These are phyloP conservation scores for Cyrtodaria siliqua DNA, from an alignment of 2,888 invertebrate genomes.

Conservation along the genomic window DNA sequence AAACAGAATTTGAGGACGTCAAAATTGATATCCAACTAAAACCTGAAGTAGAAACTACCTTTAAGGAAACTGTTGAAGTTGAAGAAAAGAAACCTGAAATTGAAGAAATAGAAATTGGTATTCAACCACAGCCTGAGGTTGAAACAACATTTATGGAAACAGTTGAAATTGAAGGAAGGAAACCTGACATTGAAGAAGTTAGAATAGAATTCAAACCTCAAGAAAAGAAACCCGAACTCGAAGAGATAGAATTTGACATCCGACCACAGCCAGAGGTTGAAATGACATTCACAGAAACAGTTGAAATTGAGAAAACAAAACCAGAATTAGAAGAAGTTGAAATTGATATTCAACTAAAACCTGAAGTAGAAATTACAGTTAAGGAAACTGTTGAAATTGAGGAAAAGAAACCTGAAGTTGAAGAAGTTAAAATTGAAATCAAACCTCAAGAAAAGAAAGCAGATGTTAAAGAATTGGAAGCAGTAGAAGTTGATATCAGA, in stretches of 20 bases:
- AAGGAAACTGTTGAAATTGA: constrained; percentile 13
- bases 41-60: too few species aligned
- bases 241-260: constrained; percentile 23
- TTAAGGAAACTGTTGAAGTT: neutral
- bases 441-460: constrained; percentile 20
- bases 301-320: constrained; percentile 1
- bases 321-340: constrained; percentile 3
- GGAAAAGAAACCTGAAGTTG: constrained; percentile 33
- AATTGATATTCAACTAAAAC: neutral
- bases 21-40: too few species aligned
- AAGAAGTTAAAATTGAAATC: constrained; percentile 33
- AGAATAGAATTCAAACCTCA: constrained; percentile 13
- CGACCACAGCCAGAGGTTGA: constrained; percentile 1
- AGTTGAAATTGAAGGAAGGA: constrained; percentile 5
- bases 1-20: neutral
- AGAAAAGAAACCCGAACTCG: neutral
- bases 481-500: constrained; percentile 12
- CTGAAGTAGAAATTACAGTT: neutral
- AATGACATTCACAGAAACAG: neutral
- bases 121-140: neutral
- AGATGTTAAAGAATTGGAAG: constrained; percentile 11
- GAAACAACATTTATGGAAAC: neutral
- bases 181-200: neutral
- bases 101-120: constrained; percentile 9
- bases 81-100: constrained; percentile 4